Evolutionary conservation across 37 sponge, comb jelly and placozoan species (phyloP).

Genomic region (Theonella swinhoei): DNA sequence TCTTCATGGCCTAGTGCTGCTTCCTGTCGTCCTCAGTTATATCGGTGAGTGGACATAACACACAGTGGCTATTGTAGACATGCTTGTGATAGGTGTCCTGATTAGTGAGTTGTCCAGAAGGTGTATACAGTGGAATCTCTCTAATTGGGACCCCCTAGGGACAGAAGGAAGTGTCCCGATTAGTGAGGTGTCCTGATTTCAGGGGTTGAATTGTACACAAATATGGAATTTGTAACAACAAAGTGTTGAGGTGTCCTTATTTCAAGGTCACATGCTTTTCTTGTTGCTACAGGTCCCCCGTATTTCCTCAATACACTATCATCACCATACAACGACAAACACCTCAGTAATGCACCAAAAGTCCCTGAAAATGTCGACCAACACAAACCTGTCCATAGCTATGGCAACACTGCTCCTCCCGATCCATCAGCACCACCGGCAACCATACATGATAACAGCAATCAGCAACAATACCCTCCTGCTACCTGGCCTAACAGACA

Average conservation of each 20-base stretch:
- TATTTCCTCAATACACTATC: neutral
- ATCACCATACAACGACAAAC: neutral
- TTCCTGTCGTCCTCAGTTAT: conserved; percentile 93
- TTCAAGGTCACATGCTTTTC: too few relatives aligned
- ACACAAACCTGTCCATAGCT: neutral
- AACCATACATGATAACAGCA: too few relatives aligned
- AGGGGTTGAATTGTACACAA: too few relatives aligned
- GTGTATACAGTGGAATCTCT: too few relatives aligned
- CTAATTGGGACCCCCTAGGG: too few relatives aligned
- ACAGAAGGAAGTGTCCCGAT: too few relatives aligned
- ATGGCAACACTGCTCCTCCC: neutral
- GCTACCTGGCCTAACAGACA: too few relatives aligned
- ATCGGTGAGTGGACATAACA: conserved; percentile 66
- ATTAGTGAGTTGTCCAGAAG: neutral
- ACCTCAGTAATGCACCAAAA: neutral
- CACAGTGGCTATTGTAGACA: neutral
- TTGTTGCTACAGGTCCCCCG: conserved; percentile 43
- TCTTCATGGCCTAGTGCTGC: conserved; percentile 91
- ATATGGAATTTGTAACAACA: too few relatives aligned
- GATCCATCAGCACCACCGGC: too few relatives aligned
- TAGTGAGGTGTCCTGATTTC: too few relatives aligned
- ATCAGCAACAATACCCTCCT: too few relatives aligned
- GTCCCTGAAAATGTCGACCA: neutral
- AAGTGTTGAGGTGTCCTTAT: too few relatives aligned
- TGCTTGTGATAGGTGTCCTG: neutral